Evolutionary conservation across 2,113 vertebrate genomes (phyloP).

Genomic region (Phalacrocorax brasilianus): DNA sequence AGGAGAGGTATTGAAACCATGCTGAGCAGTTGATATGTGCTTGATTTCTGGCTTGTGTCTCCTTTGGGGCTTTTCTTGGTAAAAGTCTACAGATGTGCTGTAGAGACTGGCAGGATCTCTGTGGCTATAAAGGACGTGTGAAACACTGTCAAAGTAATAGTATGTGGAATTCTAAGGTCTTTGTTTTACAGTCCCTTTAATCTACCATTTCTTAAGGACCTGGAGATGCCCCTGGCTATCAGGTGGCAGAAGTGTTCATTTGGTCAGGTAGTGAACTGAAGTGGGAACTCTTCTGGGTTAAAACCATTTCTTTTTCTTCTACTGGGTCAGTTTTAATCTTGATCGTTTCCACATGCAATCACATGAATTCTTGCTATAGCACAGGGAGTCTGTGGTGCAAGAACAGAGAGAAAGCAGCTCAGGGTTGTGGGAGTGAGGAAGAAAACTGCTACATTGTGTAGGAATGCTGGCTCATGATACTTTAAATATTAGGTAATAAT

Average conservation of each 20-base stretch:
- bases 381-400: neutral
- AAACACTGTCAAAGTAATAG: neutral
- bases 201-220: neutral
- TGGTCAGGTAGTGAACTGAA: neutral
- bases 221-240: neutral
- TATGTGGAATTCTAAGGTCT: neutral
- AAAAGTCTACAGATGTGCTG: neutral
- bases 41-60: neutral
- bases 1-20: neutral
- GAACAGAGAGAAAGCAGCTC: neutral
- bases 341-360: neutral
- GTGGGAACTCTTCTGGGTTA: neutral
- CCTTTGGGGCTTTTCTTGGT: neutral
- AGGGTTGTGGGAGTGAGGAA: constrained; percentile 4
- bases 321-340: constrained; percentile 12
- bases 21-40: neutral
- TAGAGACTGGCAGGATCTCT: neutral
- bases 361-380: neutral
- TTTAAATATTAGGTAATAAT: neutral
- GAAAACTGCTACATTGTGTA: neutral
- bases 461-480: constrained; percentile 5
- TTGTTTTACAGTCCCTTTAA: neutral
- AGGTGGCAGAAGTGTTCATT: neutral
- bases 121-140: neutral
- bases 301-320: neutral